Evolutionary conservation across 2,113 vertebrate species (phyloP), one percentile per base, ranked within the genome.

Genomic region (Dipodomys spectabilis): DNA sequence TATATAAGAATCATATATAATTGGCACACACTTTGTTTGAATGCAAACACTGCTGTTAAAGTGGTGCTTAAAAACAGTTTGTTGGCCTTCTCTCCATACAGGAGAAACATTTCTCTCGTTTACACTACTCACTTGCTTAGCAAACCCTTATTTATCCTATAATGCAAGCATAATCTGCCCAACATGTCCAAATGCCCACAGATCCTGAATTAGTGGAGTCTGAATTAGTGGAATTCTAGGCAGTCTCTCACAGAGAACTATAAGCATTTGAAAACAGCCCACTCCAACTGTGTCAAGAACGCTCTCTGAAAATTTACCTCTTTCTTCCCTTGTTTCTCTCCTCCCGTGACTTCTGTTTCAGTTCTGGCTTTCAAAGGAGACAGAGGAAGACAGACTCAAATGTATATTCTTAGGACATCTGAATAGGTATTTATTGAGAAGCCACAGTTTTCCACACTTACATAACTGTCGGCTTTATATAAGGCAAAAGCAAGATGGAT

Each of bases 381-480:
- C 95, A 95, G 94, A 98, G 75, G 73, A 96, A 97, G 93, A 97
- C 97, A 97, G 97, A 97, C 97, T 95, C 97, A 82, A 20, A 97
- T 79, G 78, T 93, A 92, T 96, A 94, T 96, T 97, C 95, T 97
- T 97, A 97, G 95, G 98, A 98, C 97, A 97, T 98, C 96, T 98
- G 98, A 98, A 99, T 97, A 98, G 98, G 98, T 98, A 98, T 98
- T 99, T 99, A 99, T 99, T 99, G 98, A 98, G 98, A 98, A 98
- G 98, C 98, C 98, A 98, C 97, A 98, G 98, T 99, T 98, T 98
- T 98, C 90, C 98, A 99, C 99, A 99, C 98, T 99, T 99, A 99
- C 98, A 99, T 99, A 99, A 99, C 99, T 99, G 99, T 99, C 97
- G 98, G 98, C 98, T 98, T 96, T 98, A 97, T 97, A 98, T 99